A percentile compares a stretch with the other conserved stretches of the same genome.
Conservation (phyloP, 2,113 vertebrate species). For the Chlamydotis undulata region DNA sequence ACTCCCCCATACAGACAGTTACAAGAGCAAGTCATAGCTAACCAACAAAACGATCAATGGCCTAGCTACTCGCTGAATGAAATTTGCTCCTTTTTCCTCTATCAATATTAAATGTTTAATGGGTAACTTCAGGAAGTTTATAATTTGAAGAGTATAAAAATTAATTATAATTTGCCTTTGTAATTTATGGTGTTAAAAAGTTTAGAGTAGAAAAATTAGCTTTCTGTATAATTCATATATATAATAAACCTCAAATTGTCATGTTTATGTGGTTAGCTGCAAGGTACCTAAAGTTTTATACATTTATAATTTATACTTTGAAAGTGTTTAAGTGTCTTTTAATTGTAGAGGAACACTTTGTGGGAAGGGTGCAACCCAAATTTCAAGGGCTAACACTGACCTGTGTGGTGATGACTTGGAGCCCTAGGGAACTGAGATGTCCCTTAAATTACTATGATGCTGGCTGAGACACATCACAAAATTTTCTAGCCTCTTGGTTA, state of each 20-base stretch:
- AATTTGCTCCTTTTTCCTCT: neutral
- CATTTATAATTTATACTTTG: neutral
- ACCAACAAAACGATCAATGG: neutral
- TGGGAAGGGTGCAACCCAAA: neutral
- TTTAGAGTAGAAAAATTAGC: neutral
- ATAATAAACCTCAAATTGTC: neutral
- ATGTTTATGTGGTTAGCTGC: neutral
- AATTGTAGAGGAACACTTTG: neutral
- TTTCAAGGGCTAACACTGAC: neutral
- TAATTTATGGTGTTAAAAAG: neutral
- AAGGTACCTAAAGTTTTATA: conserved; percentile 1
- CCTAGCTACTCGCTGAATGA: neutral
- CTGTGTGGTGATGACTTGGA: neutral
- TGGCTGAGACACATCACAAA: neutral
- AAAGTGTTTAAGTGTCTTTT: neutral
- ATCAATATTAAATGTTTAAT: neutral
- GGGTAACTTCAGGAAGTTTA: neutral
- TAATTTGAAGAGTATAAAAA: neutral
- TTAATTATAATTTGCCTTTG: neutral
- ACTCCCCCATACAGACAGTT: neutral
- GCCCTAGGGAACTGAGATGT: neutral
- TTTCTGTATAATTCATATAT: neutral
- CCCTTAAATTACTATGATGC: neutral
- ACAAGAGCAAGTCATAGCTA: neutral
- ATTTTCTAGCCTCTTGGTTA: neutral